A percentile compares a stretch with the other conserved stretches of the same genome.
Evolutionary conservation across 2,888 invertebrate genomes (phyloP).

Genomic region (Sipha maydis): DNA sequence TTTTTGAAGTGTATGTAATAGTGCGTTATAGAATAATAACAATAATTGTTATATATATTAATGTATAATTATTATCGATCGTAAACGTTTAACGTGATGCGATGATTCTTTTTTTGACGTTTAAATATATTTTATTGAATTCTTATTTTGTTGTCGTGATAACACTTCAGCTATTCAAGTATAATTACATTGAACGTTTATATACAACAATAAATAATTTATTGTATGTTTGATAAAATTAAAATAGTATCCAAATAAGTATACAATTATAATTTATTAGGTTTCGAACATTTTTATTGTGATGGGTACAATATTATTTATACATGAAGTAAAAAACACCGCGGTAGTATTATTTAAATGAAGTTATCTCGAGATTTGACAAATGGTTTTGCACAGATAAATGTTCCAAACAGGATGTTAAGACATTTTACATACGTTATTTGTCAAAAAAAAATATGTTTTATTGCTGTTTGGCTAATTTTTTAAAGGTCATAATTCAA

Average conservation of each 20-base stretch:
- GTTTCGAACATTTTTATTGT: background rate
- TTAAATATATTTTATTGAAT: background rate
- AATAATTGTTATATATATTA: too few relatives aligned
- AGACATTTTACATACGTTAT: background rate
- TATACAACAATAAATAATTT: background rate
- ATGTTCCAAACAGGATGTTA: constrained; percentile 21
- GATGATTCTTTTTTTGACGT: background rate
- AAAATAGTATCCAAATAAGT: background rate
- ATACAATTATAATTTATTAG: background rate
- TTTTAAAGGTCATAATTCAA: constrained; percentile 18
- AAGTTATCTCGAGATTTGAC: constrained; percentile 19
- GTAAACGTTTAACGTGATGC: too few relatives aligned
- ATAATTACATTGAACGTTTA: background rate
- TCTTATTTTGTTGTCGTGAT: background rate
- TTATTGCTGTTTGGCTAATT: constrained; percentile 3
- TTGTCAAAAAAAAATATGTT: background rate
- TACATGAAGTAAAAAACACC: background rate
- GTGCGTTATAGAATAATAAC: too few relatives aligned
- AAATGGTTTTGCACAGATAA: constrained; percentile 3
- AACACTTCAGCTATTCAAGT: background rate
- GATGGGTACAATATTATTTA: background rate
- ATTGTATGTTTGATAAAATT: background rate
- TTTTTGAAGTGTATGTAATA: too few relatives aligned
- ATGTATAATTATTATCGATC: too few relatives aligned
- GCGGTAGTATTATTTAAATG: background rate